These are phyloP conservation scores for Pygoscelis antarcticus DNA, from an alignment of 2,113 vertebrate genomes.

Conservation along the genomic window DNA sequence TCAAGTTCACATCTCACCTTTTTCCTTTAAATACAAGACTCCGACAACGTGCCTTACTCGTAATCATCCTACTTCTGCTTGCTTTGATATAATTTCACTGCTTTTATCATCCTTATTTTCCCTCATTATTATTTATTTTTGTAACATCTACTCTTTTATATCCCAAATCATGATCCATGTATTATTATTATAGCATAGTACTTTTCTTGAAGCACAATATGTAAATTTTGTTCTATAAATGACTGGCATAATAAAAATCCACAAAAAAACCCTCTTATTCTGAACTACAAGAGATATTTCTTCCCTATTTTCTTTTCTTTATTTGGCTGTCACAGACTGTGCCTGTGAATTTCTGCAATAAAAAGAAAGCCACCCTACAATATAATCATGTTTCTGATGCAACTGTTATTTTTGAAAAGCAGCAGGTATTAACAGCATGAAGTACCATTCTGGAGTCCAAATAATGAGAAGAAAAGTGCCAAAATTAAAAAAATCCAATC, in stretches of 20 bases:
- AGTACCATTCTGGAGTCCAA: neutral
- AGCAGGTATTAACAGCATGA: neutral
- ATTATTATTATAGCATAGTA: neutral
- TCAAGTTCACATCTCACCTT: neutral
- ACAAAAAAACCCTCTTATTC: neutral
- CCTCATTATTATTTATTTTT: constrained; percentile 1
- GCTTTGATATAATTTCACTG: neutral
- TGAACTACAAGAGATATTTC: neutral
- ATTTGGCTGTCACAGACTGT: neutral
- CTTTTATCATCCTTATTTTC: neutral
- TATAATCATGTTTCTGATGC: neutral
- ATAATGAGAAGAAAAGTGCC: neutral
- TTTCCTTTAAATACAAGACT: neutral
- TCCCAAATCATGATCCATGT: neutral
- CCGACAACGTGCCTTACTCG: neutral
- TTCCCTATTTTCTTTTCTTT: neutral
- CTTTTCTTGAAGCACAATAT: neutral
- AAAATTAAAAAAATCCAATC: neutral
- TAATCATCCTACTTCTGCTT: neutral
- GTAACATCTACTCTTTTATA: neutral
- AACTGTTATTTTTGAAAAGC: neutral
- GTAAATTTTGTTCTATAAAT: neutral
- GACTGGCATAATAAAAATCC: neutral
- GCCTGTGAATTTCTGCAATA: neutral
- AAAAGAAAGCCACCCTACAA: neutral